Evolutionary conservation across 1,140 invertebrate genomes (phyloP).

Genomic region (Ephestia elutella): DNA sequence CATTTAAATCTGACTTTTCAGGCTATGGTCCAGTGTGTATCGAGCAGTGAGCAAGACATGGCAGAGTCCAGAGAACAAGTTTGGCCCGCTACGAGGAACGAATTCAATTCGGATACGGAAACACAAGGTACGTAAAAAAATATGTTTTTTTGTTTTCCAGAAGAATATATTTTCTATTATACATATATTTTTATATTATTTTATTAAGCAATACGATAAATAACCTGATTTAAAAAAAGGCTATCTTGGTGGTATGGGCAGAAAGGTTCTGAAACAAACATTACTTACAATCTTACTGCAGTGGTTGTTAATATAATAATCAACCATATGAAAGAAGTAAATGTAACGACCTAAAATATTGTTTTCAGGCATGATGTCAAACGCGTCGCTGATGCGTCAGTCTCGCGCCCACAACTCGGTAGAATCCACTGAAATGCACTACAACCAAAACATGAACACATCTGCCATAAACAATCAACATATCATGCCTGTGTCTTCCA

Average conservation of each 20-base stretch:
- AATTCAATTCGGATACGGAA: slow-evolving; percentile 46
- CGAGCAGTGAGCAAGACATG: slow-evolving; percentile 86
- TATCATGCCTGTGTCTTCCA: slow-evolving; percentile 47
- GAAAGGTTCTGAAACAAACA: too few species aligned
- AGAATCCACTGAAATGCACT: slow-evolving; percentile 62
- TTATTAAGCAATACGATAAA: too few species aligned
- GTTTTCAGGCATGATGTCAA: slow-evolving; percentile 52
- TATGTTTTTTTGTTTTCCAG: too few species aligned
- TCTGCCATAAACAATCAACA: slow-evolving; percentile 46
- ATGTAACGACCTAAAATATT: not conserved
- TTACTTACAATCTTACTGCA: too few species aligned
- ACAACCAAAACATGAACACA: slow-evolving; percentile 49
- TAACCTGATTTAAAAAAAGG: too few species aligned
- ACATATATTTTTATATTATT: too few species aligned
- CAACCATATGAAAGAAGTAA: not conserved
- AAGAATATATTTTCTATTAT: too few species aligned
- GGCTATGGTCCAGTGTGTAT: slow-evolving; percentile 90
- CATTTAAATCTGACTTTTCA: slow-evolving; percentile 48
- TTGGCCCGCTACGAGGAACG: slow-evolving; percentile 43
- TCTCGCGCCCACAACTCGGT: slow-evolving; percentile 52
- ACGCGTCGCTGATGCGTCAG: slow-evolving; percentile 55
- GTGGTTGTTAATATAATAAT: too few species aligned
- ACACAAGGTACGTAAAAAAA: slow-evolving; percentile 37
- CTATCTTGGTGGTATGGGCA: too few species aligned
- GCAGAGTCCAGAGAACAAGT: slow-evolving; percentile 72